phyloP scores from a whole-genome alignment of 1,140 invertebrate genomes.

The Meloidogyne exigua region DNA sequence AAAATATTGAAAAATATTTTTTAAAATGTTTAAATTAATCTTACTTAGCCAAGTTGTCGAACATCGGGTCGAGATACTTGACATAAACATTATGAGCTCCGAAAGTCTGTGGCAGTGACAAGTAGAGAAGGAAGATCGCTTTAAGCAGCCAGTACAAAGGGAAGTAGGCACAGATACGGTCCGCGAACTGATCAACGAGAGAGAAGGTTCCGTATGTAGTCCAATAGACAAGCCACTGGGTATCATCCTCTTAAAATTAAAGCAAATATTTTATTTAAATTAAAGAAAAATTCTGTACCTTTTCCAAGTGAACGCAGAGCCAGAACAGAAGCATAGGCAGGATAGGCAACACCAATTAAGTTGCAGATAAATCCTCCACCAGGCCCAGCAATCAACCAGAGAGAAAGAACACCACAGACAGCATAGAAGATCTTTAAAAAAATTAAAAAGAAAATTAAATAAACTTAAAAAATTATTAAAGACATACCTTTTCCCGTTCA shows the following conservation, averaged over 20 bases:
- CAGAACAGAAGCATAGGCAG: constrained; percentile 77
- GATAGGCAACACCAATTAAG: constrained; percentile 79
- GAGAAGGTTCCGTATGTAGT: background rate
- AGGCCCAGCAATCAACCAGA: constrained; percentile 89
- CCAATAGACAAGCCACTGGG: constrained; percentile 22
- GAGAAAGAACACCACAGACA: constrained; percentile 33
- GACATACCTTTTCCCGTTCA: constrained; percentile 25
- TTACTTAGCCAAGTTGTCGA: background rate
- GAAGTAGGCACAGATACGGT: background rate
- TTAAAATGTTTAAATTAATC: no score
- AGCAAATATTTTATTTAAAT: background rate
- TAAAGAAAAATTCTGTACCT: background rate
- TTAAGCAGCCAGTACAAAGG: constrained; percentile 12
- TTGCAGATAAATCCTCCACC: constrained; percentile 91
- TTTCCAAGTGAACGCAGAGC: background rate
- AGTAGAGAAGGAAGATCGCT: constrained; percentile 9
- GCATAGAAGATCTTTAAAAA: constrained; percentile 68
- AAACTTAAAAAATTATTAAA: background rate
- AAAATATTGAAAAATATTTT: background rate
- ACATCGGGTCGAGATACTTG: background rate
- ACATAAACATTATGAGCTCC: constrained; percentile 15
- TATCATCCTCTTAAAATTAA: constrained; percentile 13
- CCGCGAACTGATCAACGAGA: background rate
- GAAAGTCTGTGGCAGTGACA: background rate
- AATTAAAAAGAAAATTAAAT: background rate